Base-by-base conservation (phyloP, 2,797 vertebrate genomes). In the Sebastolobus altivelis region DNA sequence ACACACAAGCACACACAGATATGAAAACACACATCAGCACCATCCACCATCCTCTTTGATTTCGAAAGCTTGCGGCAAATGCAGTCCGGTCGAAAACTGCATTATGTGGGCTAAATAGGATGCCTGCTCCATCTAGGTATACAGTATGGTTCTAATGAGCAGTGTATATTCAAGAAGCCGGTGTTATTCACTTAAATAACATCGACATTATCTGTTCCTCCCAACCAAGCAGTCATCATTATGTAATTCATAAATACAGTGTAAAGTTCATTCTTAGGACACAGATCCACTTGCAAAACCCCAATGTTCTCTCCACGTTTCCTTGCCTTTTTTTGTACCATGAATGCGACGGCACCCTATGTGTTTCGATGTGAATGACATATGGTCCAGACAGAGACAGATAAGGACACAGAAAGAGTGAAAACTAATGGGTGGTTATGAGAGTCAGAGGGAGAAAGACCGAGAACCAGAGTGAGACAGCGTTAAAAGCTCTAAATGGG, bases 31-130 rank as follows among this genome's bases (percentile, higher is more conserved):
- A 65, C 43, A 80, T 46, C 35, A 54, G 27, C 75, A 37, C 62
- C 38, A 76, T 55, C 59, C 72, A 86, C 65, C 69, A 56, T 79
- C 37, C 54, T 77, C 46, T 79, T 46, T 63, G 33, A 76, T 81
- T 40, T 65, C 31, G 0, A 56, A 16, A 65, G 68, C 52, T 33
- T 7, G 52, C 14, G 27, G 54, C 5, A 40, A 46, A 46, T 58
- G 52, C 31, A 33, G 52, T 43, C 16, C 27, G 27, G 18, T n/a
- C 61, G 16, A 35, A 60, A 63, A 46, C 13, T 16, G 9, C 18
- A 33, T 62, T 16, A 25, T 31, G 16, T 65, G 11, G 31, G 11
- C 43, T 62, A 55, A 75, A 25, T 27, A 38, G 13, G 49, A 72
- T 37, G 18, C 2, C 18, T 49, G 20, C 31, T 66, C 18, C 38